These are phyloP conservation scores for Pongo abelii DNA, from an alignment of 2,113 vertebrate species.

Conservation along the genomic window DNA sequence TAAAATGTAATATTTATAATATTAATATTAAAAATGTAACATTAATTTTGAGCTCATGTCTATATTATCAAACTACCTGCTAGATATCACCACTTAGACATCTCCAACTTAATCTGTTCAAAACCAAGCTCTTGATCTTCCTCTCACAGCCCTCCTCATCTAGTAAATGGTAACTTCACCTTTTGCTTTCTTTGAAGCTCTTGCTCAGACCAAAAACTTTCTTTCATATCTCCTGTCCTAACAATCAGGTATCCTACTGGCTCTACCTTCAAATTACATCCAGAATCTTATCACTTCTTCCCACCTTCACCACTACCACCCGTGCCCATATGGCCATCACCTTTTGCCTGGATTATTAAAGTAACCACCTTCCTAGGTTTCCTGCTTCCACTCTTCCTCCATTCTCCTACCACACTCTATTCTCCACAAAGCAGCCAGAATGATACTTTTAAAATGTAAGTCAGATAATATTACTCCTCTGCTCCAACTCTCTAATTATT, in stretches of 20 bases:
- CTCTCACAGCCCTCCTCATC: neutral
- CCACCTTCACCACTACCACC: neutral
- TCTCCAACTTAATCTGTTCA: neutral
- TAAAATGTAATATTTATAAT: no score
- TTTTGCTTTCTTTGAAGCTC: neutral
- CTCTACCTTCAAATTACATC: neutral
- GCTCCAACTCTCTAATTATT: neutral
- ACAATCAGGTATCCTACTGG: neutral
- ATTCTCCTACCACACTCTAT: neutral
- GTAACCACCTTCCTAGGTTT: neutral
- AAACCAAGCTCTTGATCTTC: neutral
- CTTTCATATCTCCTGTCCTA: neutral
- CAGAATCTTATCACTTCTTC: neutral
- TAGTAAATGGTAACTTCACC: neutral
- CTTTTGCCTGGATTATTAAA: neutral
- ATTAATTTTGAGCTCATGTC: neutral
- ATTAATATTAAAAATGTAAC: no score
- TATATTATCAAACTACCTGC: neutral
- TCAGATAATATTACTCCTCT: neutral
- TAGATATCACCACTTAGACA: neutral
- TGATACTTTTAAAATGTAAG: neutral
- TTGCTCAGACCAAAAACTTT: neutral
- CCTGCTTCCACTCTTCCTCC: neutral
- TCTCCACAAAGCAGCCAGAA: neutral
- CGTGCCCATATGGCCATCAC: neutral